Evolutionary conservation across 2,888 invertebrate genomes (phyloP), one percentile per base, ranked within the genome.

Genomic region (Epinotia demarniana): DNA sequence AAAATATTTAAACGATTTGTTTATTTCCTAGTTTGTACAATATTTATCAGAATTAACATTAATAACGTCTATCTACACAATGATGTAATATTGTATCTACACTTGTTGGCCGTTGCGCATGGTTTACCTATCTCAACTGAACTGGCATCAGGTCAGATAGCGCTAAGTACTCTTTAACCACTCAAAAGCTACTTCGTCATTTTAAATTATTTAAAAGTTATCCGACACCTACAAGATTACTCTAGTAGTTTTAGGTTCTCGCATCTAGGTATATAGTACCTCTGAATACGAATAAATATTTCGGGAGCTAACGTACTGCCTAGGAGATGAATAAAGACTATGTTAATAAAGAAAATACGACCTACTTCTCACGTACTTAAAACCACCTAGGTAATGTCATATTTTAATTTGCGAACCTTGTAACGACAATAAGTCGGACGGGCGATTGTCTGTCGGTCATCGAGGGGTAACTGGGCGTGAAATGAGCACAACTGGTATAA

Each of bases 381-480:
- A 57, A 39, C 53, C 12, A 43, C 19, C 58, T 60, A 46, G 23
- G 27, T 66, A 49, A 23, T n/a, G 39, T 43, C 39, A 43, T 60
- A 33, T 66, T 39, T 60, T 39, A 68, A 62, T 68, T 69, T 57
- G 55, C 23, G 33, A 27, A 62, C 68, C 67, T 68, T 68, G 55
- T 39, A 16, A 39, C 73, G 43, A 63, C 27, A n/a, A 71, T 71
- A 71, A 57, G 58, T 67, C 61, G 60, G 39, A 71, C 55, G 66
- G 62, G 4, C 19, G 66, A 58, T 2, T 64, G 70, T 75, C 68
- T 60, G 73, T 77, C 77, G 67, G 67, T 75, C 69, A 81, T 79
- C 78, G 79, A 62, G 69, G 75, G 49, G 53, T 77, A 81, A 82
- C 79, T 80, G 80, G 72, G 81, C 80, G 82, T 84, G 76, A 83